These are phyloP conservation scores for Martes flavigula DNA, from an alignment of 2,797 vertebrate species.

Conservation along the genomic window DNA sequence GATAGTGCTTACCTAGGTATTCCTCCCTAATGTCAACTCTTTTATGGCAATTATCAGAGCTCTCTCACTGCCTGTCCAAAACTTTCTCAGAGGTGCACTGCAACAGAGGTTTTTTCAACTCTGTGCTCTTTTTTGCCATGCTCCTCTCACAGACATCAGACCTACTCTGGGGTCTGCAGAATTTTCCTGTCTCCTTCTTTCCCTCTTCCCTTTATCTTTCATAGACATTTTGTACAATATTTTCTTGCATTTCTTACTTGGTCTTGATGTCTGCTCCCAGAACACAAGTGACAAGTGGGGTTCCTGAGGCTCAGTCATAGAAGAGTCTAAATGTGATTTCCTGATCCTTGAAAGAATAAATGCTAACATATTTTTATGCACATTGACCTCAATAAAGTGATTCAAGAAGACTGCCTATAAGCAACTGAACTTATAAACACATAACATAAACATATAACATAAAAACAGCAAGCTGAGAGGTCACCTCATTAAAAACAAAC, in stretches of 20 bases:
- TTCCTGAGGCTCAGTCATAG: not conserved
- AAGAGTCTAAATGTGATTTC: not conserved
- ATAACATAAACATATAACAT: not conserved
- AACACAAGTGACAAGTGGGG: fast-evolving
- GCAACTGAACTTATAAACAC: not conserved
- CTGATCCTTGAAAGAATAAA: not conserved
- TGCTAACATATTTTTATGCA: not conserved
- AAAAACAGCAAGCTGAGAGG: not conserved
- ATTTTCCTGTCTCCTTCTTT: not conserved
- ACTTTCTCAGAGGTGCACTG: not conserved
- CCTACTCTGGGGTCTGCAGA: not conserved
- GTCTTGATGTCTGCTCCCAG: not conserved
- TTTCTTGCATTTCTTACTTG: not conserved
- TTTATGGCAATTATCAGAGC: not conserved
- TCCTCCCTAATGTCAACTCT: not conserved
- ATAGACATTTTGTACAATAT: not conserved
- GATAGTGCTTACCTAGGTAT: not conserved
- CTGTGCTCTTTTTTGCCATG: fast-evolving
- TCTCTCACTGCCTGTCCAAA: not conserved
- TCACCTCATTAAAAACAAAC: not conserved
- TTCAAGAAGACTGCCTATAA: not conserved
- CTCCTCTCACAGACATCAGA: not conserved
- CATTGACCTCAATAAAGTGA: not conserved
- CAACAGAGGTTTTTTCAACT: not conserved
- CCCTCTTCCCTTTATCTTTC: not conserved